Base-by-base conservation (phyloP, 2,797 vertebrate species). In the Enteromius anoplus region DNA sequence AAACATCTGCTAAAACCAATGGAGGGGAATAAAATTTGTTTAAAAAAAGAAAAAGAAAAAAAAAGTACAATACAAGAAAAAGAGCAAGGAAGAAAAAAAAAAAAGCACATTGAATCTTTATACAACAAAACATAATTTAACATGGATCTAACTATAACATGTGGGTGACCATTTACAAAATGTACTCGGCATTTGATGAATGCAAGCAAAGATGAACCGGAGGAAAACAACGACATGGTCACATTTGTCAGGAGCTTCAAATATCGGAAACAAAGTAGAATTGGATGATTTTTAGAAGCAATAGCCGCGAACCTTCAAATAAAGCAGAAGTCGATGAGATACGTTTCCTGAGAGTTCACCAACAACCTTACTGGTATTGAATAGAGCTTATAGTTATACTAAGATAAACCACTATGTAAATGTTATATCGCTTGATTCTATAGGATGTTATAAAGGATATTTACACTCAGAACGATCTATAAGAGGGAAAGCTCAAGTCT, bases 291-390 rank as follows among this genome's bases (percentile, higher is more conserved):
- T 32, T 93, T 89, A 91, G 94, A 92, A 92, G 92, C 91, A 86
- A 91, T 92, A 89, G 92, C 91, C 92, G 93, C 93, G 85, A 82
- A 80, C 80, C 82, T 70, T 81, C 73, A 80, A 89, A 84, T 79
- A 86, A 85, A 77, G 93, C 93, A 94, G 93, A 93, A 93, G 91
- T 94, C 94, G 91, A 19, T 95, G 90, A 95, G 95, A 95, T 79
- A 91, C 92, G 93, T 95, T 97, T 97, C 97, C 97, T 98, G 97
- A 98, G 97, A 97, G 94, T 96, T 96, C 93, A 95, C 94, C 92
- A 94, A 95, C 95, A 97, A 96, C 95, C 96, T 96, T 94, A 95
- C 95, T 95, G 94, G 96, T 95, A 96, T 93, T 95, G 91, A 95
- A 92, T 90, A 92, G 91, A 92, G 89, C 88, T 88, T 51, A 87